phyloP scores from a whole-genome alignment of 23 tunicate genomes.

The Corella eumyota region DNA sequence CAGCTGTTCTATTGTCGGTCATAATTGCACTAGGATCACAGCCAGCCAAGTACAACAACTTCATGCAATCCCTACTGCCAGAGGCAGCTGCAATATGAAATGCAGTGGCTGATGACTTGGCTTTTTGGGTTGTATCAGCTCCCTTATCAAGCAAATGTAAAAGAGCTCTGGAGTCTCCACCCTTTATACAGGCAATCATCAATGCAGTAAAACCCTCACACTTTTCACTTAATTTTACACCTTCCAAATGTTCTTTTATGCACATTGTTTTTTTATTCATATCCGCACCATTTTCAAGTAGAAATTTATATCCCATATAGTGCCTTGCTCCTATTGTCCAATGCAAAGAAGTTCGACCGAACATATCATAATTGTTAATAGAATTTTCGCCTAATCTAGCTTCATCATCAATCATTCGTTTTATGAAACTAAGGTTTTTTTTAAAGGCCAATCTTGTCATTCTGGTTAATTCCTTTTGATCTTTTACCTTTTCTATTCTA shows the following conservation, averaged over 20 bases:
- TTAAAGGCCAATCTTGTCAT: too few relatives aligned
- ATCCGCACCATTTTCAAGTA: conserved; percentile 5
- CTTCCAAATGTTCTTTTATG: too few relatives aligned
- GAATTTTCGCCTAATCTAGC: too few relatives aligned
- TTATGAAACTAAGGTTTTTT: too few relatives aligned
- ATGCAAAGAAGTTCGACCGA: conserved; percentile 21
- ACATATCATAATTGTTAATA: conserved; percentile 3
- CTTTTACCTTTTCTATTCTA: too few relatives aligned
- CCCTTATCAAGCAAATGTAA: neutral
- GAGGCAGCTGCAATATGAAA: conserved; percentile 30
- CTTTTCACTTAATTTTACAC: conserved; percentile 2
- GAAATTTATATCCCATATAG: neutral
- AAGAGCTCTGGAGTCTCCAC: neutral
- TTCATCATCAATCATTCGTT: too few relatives aligned
- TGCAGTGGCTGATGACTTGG: conserved; percentile 12
- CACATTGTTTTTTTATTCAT: too few relatives aligned
- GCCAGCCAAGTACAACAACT: conserved; percentile 10
- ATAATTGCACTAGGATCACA: conserved; percentile 5
- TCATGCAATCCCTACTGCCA: conserved; percentile 25
- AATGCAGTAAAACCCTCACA: conserved; percentile 25
- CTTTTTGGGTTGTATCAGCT: conserved; percentile 2
- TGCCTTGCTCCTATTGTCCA: conserved; percentile 19
- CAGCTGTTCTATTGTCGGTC: conserved; percentile 3
- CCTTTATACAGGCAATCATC: conserved; percentile 25
- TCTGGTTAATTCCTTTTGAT: too few relatives aligned